These are phyloP conservation scores for Mesaphorura yosii DNA, from an alignment of 1,140 invertebrate genomes.

Conservation along the genomic window DNA sequence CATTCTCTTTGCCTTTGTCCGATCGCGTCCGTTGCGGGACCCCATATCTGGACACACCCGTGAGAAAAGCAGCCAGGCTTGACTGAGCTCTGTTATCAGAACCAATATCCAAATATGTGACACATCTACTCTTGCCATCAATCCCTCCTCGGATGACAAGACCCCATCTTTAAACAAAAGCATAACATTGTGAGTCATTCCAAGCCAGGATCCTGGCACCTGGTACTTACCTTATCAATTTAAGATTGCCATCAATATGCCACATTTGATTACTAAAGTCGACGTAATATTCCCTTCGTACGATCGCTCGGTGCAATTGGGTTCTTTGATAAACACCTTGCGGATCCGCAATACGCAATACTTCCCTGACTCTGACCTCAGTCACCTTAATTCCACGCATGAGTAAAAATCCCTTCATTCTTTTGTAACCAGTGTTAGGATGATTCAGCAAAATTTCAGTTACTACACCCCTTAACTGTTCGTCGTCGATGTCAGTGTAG, in stretches of 20 bases:
- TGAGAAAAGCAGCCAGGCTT: background rate
- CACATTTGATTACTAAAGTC: constrained; percentile 14
- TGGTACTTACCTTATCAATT: constrained; percentile 10
- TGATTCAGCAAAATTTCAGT: background rate
- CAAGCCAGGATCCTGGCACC: background rate
- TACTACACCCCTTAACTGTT: background rate
- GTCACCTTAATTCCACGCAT: background rate
- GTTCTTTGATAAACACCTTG: constrained; percentile 5
- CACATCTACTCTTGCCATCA: constrained; percentile 5
- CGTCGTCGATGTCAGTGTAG: background rate
- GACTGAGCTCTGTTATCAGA: constrained; percentile 12
- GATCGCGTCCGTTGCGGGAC: background rate
- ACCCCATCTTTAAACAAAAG: constrained; percentile 3
- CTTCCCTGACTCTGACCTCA: background rate
- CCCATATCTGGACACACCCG: background rate
- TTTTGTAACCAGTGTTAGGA: constrained; percentile 3
- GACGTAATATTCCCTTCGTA: constrained; percentile 11
- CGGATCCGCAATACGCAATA: background rate
- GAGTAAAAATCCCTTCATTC: constrained; percentile 1
- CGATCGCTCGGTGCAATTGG: constrained; percentile 10
- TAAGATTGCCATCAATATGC: constrained; percentile 17
- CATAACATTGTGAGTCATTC: background rate
- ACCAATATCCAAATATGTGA: background rate
- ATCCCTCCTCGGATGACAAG: constrained; percentile 10
- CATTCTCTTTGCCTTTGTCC: constrained; percentile 22